Base-by-base conservation (phyloP, 2,888 invertebrate species). In the Diabrotica balteata region DNA sequence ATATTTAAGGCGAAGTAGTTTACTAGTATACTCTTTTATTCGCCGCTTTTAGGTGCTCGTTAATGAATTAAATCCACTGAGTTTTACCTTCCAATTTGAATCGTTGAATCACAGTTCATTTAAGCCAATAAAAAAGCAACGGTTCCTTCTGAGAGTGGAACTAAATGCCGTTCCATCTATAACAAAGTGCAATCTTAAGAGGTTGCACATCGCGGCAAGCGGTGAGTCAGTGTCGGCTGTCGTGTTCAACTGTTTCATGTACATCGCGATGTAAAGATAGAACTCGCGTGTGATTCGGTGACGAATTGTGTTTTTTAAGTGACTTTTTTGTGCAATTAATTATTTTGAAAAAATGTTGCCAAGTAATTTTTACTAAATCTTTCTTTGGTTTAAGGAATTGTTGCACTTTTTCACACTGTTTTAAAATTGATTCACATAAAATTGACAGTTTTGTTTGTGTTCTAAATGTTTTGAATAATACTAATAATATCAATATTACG, bases 211-310 rank as follows among this genome's bases (percentile, higher is more conserved):
- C 51, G 59, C 63, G 66, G 66, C 68, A 64, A 63, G 69, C 71
- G 70, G 77, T 79, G 79, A 80, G 80, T 81, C 80, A 78, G 79
- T 80, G 75, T 55, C 77, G 72, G 73, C 74, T 77, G 78, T 78
- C 77, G 80, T 76, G 79, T 76, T 74, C 75, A 73, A 51, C 52
- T 44, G 63, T 67, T 63, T 67, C 72, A 72, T 46, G 59, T 59
- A 45, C 54, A 54, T 17, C 53, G 59, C 61, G 55, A 60, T 63
- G 11, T 42, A 61, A 55, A 63, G 58, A 59, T 22, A 62, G n/a
- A 59, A 45, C 52, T 32, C 61, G 46, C 54, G 65, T 10, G 42
- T 50, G 44, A 17, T 49, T 51, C 11, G 45, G 63, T 44, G 61
- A 17, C 46, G 22, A 50, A 32, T 52, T 44, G 22, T 55, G 54